Evolutionary conservation across 2,113 vertebrate genomes (phyloP).

Genomic region (Microcebus jonahi): DNA sequence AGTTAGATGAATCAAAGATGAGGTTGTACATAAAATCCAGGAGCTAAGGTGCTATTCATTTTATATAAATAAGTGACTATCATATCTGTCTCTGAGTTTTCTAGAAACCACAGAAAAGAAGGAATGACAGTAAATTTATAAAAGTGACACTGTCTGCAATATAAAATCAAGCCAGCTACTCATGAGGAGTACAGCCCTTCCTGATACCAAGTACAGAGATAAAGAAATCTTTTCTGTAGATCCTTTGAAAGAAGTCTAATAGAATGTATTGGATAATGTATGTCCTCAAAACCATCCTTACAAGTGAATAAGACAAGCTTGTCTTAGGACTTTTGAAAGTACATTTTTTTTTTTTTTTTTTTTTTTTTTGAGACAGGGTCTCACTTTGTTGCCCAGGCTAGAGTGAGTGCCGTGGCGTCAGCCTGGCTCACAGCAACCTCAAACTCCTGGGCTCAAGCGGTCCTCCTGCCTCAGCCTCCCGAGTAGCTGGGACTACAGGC

Average conservation of each 20-base stretch:
- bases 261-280: not conserved
- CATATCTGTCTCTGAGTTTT: not conserved
- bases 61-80: not conserved
- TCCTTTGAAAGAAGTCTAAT: not conserved
- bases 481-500: no score
- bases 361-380: no score
- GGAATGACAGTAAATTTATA: not conserved
- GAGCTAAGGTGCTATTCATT: not conserved
- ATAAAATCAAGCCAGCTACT: not conserved
- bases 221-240: not conserved
- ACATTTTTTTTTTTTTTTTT: no score
- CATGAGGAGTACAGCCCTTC: not conserved
- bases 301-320: not conserved
- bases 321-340: not conserved
- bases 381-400: no score
- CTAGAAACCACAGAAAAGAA: not conserved
- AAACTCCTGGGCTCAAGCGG: no score
- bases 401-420: no score
- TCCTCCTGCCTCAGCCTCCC: no score
- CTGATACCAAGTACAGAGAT: not conserved
- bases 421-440: no score
- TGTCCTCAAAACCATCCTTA: slow-evolving; percentile 12
- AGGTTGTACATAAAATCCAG: not conserved
- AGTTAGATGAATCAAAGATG: not conserved
- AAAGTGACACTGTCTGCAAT: not conserved